These are phyloP conservation scores for Calameuta idolon DNA, from an alignment of 2,888 invertebrate genomes.

Conservation along the genomic window DNA sequence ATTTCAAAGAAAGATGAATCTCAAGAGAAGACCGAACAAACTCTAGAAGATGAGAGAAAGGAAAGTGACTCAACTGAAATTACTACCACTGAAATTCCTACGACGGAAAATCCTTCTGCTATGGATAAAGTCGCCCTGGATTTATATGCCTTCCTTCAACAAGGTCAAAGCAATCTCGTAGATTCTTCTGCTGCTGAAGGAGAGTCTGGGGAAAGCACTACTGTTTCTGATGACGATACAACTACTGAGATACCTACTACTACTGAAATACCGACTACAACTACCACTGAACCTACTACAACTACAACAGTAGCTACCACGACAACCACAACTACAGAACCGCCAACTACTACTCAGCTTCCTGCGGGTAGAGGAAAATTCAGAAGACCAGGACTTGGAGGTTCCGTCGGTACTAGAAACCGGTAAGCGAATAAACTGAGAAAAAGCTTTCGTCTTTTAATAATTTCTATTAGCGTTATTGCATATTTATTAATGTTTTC, in stretches of 20 bases:
- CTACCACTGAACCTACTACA: constrained; percentile 66
- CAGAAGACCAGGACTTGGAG: constrained; percentile 44
- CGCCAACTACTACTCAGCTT: constrained; percentile 53
- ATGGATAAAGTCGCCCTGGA: constrained; percentile 88
- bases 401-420: constrained; percentile 39
- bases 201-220: constrained; percentile 70
- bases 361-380: constrained; percentile 57
- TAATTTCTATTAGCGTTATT: background rate
- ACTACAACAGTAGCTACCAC: constrained; percentile 69
- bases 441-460: background rate
- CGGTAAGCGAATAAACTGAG: constrained; percentile 34
- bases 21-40: constrained; percentile 1
- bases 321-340: constrained; percentile 49
- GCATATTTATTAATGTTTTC: background rate
- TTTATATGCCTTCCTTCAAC: constrained; percentile 82
- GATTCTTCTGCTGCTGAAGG: constrained; percentile 42
- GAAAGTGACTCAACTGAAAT: constrained; percentile 14
- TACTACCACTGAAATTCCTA: constrained; percentile 69
- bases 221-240: constrained; percentile 61
- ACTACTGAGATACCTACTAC: constrained; percentile 62
- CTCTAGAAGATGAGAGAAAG: constrained; percentile 12
- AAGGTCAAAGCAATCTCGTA: constrained; percentile 70
- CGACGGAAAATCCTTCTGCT: constrained; percentile 74
- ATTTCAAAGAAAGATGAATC: constrained; percentile 1
- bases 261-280: constrained; percentile 68